Conservation (phyloP, 1,140 invertebrate species). For the Halotydeus destructor region DNA sequence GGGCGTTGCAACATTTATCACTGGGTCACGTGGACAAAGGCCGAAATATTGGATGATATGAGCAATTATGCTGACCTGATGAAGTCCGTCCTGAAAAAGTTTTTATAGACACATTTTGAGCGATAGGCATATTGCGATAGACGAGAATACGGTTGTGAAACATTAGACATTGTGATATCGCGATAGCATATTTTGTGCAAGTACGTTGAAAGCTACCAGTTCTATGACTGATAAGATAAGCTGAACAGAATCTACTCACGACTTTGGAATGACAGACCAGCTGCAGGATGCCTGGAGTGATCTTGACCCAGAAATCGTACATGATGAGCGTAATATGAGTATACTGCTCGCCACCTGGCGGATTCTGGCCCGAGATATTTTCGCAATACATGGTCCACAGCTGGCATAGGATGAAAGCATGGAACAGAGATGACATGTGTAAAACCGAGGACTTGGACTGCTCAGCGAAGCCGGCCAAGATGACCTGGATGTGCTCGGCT, state of each 20-base stretch:
- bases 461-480: slow-evolving; percentile 86
- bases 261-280: slow-evolving; percentile 79
- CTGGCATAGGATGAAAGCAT: slow-evolving; percentile 44
- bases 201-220: not conserved
- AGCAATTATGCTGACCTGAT: slow-evolving; percentile 12
- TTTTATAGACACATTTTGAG: not conserved
- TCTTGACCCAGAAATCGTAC: slow-evolving; percentile 93
- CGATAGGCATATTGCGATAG: not conserved
- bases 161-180: not conserved
- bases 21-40: slow-evolving; percentile 4
- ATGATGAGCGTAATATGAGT: slow-evolving; percentile 33
- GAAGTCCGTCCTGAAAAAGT: slow-evolving; percentile 8
- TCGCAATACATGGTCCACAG: slow-evolving; percentile 97
- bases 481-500: slow-evolving; percentile 82
- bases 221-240: not conserved
- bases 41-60: slow-evolving; percentile 14
- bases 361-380: slow-evolving; percentile 41
- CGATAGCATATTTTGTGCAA: not conserved
- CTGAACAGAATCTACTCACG: slow-evolving; percentile 31
- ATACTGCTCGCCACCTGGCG: slow-evolving; percentile 31
- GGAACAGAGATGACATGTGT: slow-evolving; percentile 65
- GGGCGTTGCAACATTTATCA: slow-evolving; percentile 3
- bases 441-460: slow-evolving; percentile 68
- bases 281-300: slow-evolving; percentile 83
- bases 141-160: not conserved